Evolutionary conservation across 2,888 invertebrate species (phyloP).

Genomic region (Ophioninae sp.): DNA sequence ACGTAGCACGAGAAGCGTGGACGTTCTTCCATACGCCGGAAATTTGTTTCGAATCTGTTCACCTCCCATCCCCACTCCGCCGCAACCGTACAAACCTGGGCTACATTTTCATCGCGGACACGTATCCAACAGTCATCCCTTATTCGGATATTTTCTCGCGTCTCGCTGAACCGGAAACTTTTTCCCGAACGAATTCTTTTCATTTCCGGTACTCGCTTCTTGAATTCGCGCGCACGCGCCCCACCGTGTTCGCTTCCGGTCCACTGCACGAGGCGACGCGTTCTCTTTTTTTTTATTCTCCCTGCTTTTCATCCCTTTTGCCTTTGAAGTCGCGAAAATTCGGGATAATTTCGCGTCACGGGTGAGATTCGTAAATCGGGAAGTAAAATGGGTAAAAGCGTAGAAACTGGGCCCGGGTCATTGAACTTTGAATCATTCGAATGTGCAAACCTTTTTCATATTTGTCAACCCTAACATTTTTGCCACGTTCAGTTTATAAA

Average conservation of each 20-base stretch:
- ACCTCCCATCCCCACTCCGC: neutral
- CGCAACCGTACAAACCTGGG: neutral
- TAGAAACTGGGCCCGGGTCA: no score
- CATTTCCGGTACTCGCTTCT: conserved; percentile 50
- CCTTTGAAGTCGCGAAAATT: no score
- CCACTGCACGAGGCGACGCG: neutral
- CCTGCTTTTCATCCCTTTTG: neutral
- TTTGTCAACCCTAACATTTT: no score
- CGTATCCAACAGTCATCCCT: neutral
- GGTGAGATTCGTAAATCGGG: no score
- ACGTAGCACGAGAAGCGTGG: conserved; percentile 4
- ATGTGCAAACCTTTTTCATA: no score
- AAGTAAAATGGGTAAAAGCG: no score
- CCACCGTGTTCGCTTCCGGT: neutral
- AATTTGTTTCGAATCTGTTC: conserved; percentile 59
- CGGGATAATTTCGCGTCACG: no score
- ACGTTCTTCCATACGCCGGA: conserved; percentile 53
- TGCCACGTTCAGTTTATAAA: no score
- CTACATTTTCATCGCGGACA: conserved; percentile 30
- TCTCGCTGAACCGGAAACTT: conserved; percentile 42
- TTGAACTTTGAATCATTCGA: no score
- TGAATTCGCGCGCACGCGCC: neutral
- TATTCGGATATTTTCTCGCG: conserved; percentile 23
- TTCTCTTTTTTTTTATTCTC: conserved; percentile 1
- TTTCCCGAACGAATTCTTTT: conserved; percentile 57